Conservation (phyloP, 2,888 invertebrate species). For the Rhabditoides inermis region DNA sequence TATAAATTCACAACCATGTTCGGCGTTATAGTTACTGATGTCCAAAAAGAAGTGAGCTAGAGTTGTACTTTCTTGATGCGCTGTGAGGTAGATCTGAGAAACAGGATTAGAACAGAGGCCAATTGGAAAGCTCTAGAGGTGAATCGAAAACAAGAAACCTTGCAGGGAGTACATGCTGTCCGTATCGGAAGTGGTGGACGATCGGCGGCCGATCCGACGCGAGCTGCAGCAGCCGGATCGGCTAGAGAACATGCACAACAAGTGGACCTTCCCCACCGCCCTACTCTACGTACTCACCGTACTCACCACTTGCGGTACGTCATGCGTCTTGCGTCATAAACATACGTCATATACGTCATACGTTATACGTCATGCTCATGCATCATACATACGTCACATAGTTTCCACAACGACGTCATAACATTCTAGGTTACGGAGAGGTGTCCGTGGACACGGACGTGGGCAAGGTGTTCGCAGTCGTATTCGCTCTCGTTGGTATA, state of each 20-base stretch:
- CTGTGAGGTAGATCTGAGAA: no score
- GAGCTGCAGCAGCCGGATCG: constrained; percentile 42
- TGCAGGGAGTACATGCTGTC: constrained; percentile 46
- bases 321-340: neutral
- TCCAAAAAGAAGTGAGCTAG: no score
- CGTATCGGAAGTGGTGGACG: constrained; percentile 45
- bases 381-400: neutral
- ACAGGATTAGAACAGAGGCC: no score
- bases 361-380: no score
- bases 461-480: constrained; percentile 52
- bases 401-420: neutral
- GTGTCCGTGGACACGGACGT: constrained; percentile 52
- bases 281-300: constrained; percentile 52
- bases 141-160: no score
- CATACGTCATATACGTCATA: neutral
- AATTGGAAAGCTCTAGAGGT: no score
- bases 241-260: constrained; percentile 48
- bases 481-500: constrained; percentile 52
- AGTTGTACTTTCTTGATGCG: no score
- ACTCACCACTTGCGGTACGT: constrained; percentile 51
- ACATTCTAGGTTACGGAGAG: constrained; percentile 48
- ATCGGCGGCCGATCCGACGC: constrained; percentile 42
- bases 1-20: no score
- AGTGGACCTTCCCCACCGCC: constrained; percentile 52
- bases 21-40: no score